phyloP scores from a whole-genome alignment of 2,113 vertebrate species.

The Orthochromis malagaraziensis region DNA sequence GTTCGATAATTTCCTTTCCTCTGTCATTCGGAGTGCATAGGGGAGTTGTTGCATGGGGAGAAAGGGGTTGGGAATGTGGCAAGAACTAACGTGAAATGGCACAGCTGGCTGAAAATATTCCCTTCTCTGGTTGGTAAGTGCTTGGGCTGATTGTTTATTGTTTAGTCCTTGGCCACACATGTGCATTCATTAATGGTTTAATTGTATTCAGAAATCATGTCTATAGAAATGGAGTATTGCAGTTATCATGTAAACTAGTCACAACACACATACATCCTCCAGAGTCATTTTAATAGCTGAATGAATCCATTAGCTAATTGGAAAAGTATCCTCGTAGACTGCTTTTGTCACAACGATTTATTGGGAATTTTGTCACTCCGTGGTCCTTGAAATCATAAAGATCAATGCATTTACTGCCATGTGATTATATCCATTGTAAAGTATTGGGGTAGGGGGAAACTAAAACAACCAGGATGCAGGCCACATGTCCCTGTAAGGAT shows the following conservation, averaged over 20 bases:
- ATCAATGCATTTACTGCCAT: constrained; percentile 8
- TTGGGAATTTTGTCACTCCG: constrained; percentile 6
- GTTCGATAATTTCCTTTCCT: constrained; percentile 65
- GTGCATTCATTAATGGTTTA: neutral
- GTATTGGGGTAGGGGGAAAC: neutral
- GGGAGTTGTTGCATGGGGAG: constrained; percentile 42
- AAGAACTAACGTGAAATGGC: constrained; percentile 34
- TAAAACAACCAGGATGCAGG: neutral
- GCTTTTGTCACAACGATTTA: constrained; percentile 10
- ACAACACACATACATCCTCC: neutral
- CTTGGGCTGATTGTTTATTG: neutral
- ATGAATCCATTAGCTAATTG: neutral
- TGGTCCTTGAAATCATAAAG: neutral
- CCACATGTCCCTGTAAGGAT: neutral
- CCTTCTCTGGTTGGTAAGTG: neutral
- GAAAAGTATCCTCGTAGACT: neutral
- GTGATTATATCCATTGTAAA: neutral
- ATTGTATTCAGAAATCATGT: neutral
- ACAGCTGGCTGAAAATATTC: constrained; percentile 37
- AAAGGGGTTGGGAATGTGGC: neutral
- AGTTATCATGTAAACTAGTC: neutral
- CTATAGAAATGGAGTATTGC: neutral
- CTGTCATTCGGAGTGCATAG: constrained; percentile 56
- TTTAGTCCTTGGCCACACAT: neutral
- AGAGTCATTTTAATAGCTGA: neutral